Evolutionary conservation across 2,113 vertebrate genomes (phyloP).

Genomic region (Grus americana): DNA sequence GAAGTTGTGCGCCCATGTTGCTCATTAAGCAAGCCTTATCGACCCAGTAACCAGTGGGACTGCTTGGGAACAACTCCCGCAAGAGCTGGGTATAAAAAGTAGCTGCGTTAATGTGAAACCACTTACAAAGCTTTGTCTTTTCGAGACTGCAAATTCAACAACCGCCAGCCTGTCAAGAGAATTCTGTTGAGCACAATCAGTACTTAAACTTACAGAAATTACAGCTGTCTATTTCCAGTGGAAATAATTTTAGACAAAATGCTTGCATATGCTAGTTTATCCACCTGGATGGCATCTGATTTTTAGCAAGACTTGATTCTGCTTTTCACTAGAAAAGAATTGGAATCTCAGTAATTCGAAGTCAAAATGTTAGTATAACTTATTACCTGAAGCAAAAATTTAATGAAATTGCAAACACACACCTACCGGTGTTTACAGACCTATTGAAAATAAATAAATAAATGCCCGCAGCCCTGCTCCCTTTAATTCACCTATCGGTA

Average conservation of each 20-base stretch:
- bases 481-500: background rate
- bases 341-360: background rate
- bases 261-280: background rate
- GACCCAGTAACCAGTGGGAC: background rate
- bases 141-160: background rate
- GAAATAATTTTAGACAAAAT: background rate
- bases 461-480: background rate
- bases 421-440: background rate
- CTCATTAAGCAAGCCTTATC: background rate
- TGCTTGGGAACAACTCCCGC: background rate
- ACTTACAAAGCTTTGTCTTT: conserved; percentile 5
- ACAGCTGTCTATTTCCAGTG: background rate
- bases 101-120: background rate
- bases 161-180: background rate
- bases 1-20: background rate
- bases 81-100: background rate
- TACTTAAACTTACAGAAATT: background rate
- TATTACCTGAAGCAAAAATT: background rate
- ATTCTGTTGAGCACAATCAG: background rate
- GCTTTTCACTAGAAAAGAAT: background rate
- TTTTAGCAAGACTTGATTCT: background rate
- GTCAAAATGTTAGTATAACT: background rate
- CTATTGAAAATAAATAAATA: background rate
- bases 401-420: background rate
- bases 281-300: background rate